phyloP scores from a whole-genome alignment of 2,113 vertebrate species.

The Asarcornis scutulata region DNA sequence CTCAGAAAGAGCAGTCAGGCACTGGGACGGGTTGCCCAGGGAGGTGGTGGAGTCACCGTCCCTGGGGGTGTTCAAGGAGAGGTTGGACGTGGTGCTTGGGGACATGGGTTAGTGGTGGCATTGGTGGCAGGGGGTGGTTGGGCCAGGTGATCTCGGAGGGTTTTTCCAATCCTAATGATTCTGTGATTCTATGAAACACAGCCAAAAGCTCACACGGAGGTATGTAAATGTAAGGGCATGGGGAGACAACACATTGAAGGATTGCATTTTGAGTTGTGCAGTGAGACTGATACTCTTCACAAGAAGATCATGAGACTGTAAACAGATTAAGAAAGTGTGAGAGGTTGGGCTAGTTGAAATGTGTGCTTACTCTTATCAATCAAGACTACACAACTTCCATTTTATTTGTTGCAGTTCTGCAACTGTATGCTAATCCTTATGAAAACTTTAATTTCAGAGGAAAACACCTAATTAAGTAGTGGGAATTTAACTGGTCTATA shows the following conservation, averaged over 20 bases:
- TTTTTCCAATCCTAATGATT: no score
- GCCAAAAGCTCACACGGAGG: neutral
- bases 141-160: no score
- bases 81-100: no score
- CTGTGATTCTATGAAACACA: neutral
- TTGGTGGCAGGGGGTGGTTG: no score
- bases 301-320: neutral
- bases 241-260: neutral
- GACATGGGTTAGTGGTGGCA: no score
- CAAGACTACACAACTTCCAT: neutral
- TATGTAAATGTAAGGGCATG: neutral
- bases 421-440: neutral
- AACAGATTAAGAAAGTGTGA: neutral
- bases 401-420: neutral
- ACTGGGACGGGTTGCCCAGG: no score
- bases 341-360: neutral
- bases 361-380: neutral
- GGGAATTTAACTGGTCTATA: neutral
- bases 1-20: no score
- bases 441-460: neutral
- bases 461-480: neutral
- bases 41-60: no score
- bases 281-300: neutral
- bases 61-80: no score
- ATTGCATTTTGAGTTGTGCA: neutral